Evolutionary conservation across 2,888 invertebrate species (phyloP).

Genomic region (Meghimatium bilineatum): DNA sequence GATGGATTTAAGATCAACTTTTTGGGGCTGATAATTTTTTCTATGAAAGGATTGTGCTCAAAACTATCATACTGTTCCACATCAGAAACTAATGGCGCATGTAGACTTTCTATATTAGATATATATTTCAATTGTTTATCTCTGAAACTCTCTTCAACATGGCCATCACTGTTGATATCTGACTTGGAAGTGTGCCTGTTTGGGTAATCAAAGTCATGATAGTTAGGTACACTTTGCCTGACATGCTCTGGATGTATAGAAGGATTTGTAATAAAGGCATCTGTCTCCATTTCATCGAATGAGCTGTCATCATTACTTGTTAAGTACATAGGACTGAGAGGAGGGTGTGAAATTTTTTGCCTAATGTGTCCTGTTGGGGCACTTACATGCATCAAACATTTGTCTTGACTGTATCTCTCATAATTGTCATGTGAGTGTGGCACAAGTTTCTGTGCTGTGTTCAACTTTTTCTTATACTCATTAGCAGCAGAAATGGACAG

Average conservation of each 20-base stretch:
- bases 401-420: neutral
- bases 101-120: neutral
- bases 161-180: neutral
- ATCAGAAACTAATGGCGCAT: neutral
- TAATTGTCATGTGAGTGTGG: neutral
- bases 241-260: neutral
- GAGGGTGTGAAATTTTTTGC: neutral
- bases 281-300: constrained; percentile 3
- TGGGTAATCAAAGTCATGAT: neutral
- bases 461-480: neutral
- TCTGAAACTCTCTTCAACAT: neutral
- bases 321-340: neutral
- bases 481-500: too few species aligned
- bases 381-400: neutral
- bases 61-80: neutral
- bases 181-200: neutral
- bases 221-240: neutral
- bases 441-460: neutral
- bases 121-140: neutral
- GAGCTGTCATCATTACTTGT: constrained; percentile 4
- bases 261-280: neutral
- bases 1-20: neutral
- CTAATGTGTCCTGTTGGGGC: neutral
- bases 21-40: neutral
- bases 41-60: constrained; percentile 11